These are phyloP conservation scores for Drosophila punjabiensis DNA, from an alignment of 1,140 invertebrate species.

Conservation along the genomic window DNA sequence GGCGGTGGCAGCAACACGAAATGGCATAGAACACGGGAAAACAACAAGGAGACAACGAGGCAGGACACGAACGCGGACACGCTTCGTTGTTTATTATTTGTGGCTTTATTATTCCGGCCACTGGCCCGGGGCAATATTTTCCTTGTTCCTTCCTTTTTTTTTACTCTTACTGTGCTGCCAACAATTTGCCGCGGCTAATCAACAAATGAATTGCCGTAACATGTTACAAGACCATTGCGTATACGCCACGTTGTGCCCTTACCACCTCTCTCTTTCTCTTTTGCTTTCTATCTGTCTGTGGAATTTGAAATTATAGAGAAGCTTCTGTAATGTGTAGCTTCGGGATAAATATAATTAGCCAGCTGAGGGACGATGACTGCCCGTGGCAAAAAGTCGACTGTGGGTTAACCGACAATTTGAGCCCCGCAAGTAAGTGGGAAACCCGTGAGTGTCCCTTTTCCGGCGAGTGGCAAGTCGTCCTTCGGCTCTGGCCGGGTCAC, in stretches of 20 bases:
- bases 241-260: constrained; percentile 46
- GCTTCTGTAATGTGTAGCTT: constrained; percentile 37
- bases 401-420: constrained; percentile 23
- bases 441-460: not conserved
- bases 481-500: constrained; percentile 9
- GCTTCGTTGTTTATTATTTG: constrained; percentile 57
- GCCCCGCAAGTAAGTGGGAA: not conserved
- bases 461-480: constrained; percentile 6
- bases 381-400: not conserved
- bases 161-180: constrained; percentile 12
- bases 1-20: constrained; percentile 6
- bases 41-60: constrained; percentile 27
- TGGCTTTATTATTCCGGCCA: constrained; percentile 58
- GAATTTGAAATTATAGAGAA: constrained; percentile 44
- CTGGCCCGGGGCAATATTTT: constrained; percentile 43
- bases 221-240: constrained; percentile 56
- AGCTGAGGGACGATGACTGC: constrained; percentile 7
- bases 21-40: constrained; percentile 20
- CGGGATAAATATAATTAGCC: constrained; percentile 45
- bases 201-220: constrained; percentile 67
- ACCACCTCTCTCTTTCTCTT: not conserved
- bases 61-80: constrained; percentile 40
- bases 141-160: constrained; percentile 18
- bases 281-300: not conserved
- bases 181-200: constrained; percentile 67